phyloP scores from a whole-genome alignment of 2,888 invertebrate species.

The Oxycera nigricornis region DNA sequence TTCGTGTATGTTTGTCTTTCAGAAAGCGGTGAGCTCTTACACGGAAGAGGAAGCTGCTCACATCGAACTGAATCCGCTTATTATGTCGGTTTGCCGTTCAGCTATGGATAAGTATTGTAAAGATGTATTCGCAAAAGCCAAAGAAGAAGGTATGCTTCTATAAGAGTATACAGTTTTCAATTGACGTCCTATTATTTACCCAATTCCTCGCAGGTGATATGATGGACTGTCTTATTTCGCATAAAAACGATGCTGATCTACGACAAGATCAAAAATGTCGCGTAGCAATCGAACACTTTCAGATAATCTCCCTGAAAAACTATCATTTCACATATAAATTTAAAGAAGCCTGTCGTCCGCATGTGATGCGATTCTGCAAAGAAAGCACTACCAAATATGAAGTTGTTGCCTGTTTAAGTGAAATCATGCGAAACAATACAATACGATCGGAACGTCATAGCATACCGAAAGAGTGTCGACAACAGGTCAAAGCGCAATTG shows the following conservation, averaged over 20 bases:
- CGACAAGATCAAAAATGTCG: slow-evolving; percentile 82
- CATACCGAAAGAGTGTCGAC: slow-evolving; percentile 87
- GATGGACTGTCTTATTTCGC: slow-evolving; percentile 91
- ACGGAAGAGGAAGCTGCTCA: slow-evolving; percentile 91
- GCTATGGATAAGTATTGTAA: slow-evolving; percentile 81
- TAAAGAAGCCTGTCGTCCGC: slow-evolving; percentile 88
- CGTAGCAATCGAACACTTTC: slow-evolving; percentile 96
- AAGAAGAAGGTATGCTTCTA: slow-evolving; percentile 69
- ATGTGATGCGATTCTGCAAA: slow-evolving; percentile 74
- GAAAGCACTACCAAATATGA: slow-evolving; percentile 78
- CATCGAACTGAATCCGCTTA: slow-evolving; percentile 86
- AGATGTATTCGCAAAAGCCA: slow-evolving; percentile 70
- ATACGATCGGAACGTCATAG: slow-evolving; percentile 77
- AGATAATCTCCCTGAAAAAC: slow-evolving; percentile 90
- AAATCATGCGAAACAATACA: slow-evolving; percentile 89
- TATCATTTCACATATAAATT: slow-evolving; percentile 94
- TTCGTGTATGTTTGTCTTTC: background rate
- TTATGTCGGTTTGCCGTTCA: slow-evolving; percentile 81
- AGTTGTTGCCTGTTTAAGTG: slow-evolving; percentile 72
- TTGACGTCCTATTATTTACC: background rate
- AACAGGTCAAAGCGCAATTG: slow-evolving; percentile 88
- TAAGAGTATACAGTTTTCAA: background rate
- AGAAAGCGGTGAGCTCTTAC: slow-evolving; percentile 75
- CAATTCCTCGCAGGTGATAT: slow-evolving; percentile 68
- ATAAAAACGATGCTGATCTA: slow-evolving; percentile 87